A percentile compares a stretch with the other conserved stretches of the same genome.
Evolutionary conservation across 2,113 vertebrate species (phyloP).

Genomic region (Myotis yumanensis): DNA sequence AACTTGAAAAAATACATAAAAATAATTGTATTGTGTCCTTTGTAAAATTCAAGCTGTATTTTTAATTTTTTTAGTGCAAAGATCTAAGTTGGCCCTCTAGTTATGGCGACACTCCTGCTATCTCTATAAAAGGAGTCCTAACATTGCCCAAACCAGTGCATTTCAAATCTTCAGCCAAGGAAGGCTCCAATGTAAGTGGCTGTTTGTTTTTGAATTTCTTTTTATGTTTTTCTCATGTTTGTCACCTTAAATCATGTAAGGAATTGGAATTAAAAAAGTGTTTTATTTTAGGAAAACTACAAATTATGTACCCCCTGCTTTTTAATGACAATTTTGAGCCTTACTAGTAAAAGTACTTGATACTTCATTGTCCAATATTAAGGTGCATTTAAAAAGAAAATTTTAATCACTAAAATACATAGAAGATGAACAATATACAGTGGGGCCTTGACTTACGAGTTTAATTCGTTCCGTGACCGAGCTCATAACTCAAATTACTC

Average conservation of each 20-base stretch:
- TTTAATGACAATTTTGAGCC: constrained; percentile 54
- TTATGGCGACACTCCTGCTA: constrained; percentile 84
- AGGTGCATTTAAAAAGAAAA: constrained; percentile 29
- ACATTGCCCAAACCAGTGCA: constrained; percentile 92
- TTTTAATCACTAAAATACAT: not conserved
- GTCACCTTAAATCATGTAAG: constrained; percentile 4
- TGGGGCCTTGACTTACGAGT: too few relatives aligned
- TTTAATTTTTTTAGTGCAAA: constrained; percentile 87
- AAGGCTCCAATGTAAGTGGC: constrained; percentile 87
- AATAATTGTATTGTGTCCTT: constrained; percentile 25
- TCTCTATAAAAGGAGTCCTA: constrained; percentile 92
- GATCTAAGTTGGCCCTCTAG: constrained; percentile 87
- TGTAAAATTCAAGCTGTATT: constrained; percentile 66
- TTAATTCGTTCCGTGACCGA: too few relatives aligned
- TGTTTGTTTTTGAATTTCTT: constrained; percentile 52
- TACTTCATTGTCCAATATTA: constrained; percentile 23
- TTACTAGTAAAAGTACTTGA: not conserved
- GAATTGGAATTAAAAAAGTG: constrained; percentile 45
- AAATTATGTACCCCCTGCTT: not conserved
- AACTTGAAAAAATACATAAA: constrained; percentile 30
- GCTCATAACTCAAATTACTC: too few relatives aligned
- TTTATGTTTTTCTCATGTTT: not conserved
- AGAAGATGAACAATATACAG: constrained; percentile 4
- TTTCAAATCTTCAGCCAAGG: constrained; percentile 93
- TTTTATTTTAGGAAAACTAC: constrained; percentile 39